Evolutionary conservation across 2,888 invertebrate genomes (phyloP).

Genomic region (Stenoptilia bipunctidactyla): DNA sequence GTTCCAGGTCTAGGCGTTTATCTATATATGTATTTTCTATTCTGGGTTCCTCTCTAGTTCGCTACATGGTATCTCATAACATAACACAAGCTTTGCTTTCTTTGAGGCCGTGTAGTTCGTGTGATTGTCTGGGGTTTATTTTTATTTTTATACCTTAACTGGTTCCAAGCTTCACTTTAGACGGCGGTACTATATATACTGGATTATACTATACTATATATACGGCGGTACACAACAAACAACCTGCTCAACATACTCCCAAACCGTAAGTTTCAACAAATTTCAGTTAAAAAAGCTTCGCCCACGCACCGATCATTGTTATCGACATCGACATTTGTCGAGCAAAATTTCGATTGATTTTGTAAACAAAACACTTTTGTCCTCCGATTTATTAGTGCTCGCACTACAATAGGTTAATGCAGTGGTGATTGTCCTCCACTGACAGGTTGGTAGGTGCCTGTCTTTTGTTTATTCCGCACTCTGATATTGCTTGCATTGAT

Average conservation of each 20-base stretch:
- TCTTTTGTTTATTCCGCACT: neutral
- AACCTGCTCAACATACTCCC: constrained; percentile 6
- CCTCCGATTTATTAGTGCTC: constrained; percentile 47
- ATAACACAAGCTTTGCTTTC: no score
- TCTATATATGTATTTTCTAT: no score
- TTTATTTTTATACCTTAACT: no score
- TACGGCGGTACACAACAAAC: no score
- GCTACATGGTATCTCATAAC: no score
- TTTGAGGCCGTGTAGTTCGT: no score
- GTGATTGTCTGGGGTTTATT: no score
- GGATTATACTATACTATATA: no score
- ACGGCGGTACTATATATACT: no score
- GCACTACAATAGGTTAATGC: constrained; percentile 17
- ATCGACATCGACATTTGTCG: constrained; percentile 48
- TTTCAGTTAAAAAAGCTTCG: constrained; percentile 35
- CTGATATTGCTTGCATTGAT: neutral
- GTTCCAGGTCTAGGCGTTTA: no score
- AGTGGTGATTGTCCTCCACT: constrained; percentile 26
- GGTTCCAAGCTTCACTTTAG: no score
- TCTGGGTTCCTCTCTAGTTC: no score
- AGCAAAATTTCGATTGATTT: constrained; percentile 57
- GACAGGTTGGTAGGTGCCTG: constrained; percentile 32
- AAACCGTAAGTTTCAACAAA: constrained; percentile 24
- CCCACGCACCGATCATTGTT: constrained; percentile 14
- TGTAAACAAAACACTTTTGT: constrained; percentile 56